Percentiles rank a stretch among this genome's conserved stretches.
Evolutionary conservation across 2,797 vertebrate genomes (phyloP).

Genomic region (Poecilia picta): DNA sequence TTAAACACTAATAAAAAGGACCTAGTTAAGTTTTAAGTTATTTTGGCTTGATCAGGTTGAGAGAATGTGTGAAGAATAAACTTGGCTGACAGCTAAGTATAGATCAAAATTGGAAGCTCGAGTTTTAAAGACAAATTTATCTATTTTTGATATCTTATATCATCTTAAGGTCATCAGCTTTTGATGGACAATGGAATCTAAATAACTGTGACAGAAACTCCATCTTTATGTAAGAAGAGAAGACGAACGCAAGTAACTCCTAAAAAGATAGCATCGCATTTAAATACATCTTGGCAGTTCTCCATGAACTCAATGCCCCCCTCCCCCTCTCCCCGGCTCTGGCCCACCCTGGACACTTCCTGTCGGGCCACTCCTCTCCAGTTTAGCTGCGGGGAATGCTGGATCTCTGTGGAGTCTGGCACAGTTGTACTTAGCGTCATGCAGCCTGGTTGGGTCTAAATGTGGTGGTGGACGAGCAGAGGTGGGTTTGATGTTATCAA

Average conservation of each 20-base stretch:
- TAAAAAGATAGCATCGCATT: constrained; percentile 67
- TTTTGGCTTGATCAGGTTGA: not conserved
- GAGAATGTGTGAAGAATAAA: not conserved
- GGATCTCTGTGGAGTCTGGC: constrained; percentile 46
- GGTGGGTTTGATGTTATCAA: constrained; percentile 69
- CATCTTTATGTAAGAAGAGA: not conserved
- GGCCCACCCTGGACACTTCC: constrained; percentile 75
- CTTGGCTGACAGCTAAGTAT: not conserved
- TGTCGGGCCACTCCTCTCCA: constrained; percentile 64
- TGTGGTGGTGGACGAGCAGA: constrained; percentile 54
- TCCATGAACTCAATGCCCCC: constrained; percentile 46
- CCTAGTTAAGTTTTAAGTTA: not conserved
- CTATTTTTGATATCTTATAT: not conserved
- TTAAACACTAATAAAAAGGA: not conserved
- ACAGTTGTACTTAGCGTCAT: constrained; percentile 27
- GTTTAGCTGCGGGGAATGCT: constrained; percentile 51
- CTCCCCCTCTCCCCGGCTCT: constrained; percentile 19
- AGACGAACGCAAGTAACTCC: constrained; percentile 14
- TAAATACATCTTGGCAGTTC: constrained; percentile 56
- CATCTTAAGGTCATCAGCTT: constrained; percentile 29
- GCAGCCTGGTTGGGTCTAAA: constrained; percentile 35
- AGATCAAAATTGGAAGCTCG: not conserved
- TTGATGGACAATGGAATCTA: not conserved
- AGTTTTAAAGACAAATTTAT: not conserved
- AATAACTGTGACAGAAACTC: not conserved